Conservation (phyloP, 2,113 vertebrate species). For the Cyanoderma ruficeps region DNA sequence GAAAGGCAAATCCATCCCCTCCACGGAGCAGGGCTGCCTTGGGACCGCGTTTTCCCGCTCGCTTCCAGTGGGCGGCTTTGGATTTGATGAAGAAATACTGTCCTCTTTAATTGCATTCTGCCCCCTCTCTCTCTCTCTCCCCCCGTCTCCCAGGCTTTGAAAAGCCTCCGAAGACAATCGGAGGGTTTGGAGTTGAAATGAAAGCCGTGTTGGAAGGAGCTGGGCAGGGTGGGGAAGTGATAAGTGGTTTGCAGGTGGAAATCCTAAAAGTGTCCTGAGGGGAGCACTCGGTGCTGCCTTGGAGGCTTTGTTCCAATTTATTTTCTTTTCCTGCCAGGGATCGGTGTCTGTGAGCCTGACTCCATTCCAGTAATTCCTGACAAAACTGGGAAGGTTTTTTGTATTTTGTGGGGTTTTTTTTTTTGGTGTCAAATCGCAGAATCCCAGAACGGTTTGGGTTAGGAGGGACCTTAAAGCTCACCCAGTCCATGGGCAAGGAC, state of each 20-base stretch:
- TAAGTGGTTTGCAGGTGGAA: neutral
- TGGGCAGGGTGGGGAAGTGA: neutral
- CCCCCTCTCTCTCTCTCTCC: neutral
- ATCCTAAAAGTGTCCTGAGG: neutral
- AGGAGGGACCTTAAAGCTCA: neutral
- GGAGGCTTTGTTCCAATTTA: neutral
- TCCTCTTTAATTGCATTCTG: neutral
- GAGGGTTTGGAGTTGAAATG: neutral
- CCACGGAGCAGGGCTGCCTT: neutral
- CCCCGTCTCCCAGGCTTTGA: neutral
- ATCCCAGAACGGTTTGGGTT: neutral
- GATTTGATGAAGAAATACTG: constrained; percentile 18
- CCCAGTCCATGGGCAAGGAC: neutral
- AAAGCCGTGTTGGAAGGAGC: neutral
- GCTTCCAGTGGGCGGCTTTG: constrained; percentile 11
- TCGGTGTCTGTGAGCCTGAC: neutral
- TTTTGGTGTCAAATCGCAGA: neutral
- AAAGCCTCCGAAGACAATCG: neutral
- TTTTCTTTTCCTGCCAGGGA: neutral
- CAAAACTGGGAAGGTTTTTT: neutral
- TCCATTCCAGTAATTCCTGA: neutral
- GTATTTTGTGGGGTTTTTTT: no score
- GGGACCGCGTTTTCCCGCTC: neutral
- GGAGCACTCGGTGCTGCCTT: neutral
- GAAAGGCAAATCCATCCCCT: neutral